Evolutionary conservation across 1,140 invertebrate species (phyloP).

Genomic region (Pogonognathellus flavescens): DNA sequence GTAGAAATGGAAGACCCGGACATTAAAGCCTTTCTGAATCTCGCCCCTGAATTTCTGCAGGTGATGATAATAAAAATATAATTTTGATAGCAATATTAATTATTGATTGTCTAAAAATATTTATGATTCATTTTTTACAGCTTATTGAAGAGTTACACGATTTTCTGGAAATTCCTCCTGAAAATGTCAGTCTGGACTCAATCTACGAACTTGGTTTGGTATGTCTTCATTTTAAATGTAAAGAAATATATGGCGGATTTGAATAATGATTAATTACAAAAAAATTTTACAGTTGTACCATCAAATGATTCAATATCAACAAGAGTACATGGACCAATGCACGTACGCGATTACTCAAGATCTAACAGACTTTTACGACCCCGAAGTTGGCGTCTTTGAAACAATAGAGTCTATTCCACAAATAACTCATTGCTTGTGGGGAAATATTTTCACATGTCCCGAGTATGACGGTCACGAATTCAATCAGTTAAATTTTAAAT

Average conservation of each 20-base stretch:
- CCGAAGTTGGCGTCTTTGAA: conserved; percentile 63
- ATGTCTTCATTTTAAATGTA: not conserved
- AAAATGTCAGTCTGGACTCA: conserved; percentile 44
- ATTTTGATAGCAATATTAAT: not conserved
- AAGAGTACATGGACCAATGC: conserved; percentile 54
- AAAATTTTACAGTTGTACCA: conserved; percentile 57
- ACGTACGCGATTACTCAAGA: conserved; percentile 60
- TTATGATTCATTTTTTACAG: too few relatives aligned
- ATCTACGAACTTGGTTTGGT: conserved; percentile 55
- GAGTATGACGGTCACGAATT: conserved; percentile 59
- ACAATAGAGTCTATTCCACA: conserved; percentile 45
- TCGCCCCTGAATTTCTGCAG: conserved; percentile 56
- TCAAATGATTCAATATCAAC: conserved; percentile 59
- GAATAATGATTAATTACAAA: too few relatives aligned
- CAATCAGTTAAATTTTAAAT: conserved; percentile 58
- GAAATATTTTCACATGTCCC: conserved; percentile 59
- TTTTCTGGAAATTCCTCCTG: conserved; percentile 44
- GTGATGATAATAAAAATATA: conserved; percentile 10
- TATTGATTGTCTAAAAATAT: not conserved
- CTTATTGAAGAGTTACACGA: conserved; percentile 57
- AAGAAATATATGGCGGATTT: too few relatives aligned
- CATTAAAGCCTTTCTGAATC: conserved; percentile 49
- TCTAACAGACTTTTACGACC: conserved; percentile 61
- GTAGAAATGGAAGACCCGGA: conserved; percentile 42
- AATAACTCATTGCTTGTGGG: conserved; percentile 62